phyloP scores from a whole-genome alignment of 2,113 vertebrate species.

The Paedocypris sp. region DNA sequence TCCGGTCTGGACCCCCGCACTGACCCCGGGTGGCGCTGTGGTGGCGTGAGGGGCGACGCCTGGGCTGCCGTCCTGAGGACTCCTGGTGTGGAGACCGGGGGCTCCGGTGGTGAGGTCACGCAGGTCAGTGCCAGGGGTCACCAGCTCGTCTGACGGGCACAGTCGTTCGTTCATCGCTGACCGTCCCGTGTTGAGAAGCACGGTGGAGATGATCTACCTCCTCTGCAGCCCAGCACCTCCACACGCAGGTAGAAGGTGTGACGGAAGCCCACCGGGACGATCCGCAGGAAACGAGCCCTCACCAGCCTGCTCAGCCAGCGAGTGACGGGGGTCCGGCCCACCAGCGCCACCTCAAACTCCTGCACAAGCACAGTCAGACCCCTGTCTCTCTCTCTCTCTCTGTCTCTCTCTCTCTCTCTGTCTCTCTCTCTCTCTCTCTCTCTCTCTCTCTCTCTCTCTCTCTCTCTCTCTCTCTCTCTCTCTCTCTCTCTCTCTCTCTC shows the following conservation, averaged over 20 bases:
- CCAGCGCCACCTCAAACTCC: constrained; percentile 64
- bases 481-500: no score
- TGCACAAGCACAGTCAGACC: constrained; percentile 18
- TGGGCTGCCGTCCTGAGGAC: constrained; percentile 41
- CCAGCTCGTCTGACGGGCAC: constrained; percentile 53
- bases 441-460: no score
- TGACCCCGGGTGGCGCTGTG: constrained; percentile 6
- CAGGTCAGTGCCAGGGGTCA: constrained; percentile 40
- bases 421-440: no score
- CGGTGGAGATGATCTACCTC: no score
- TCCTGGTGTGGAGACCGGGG: constrained; percentile 45
- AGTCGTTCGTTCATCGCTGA: no score
- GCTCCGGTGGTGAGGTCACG: constrained; percentile 28
- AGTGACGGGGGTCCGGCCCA: constrained; percentile 55
- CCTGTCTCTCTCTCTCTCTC: constrained; percentile 43
- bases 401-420: no score
- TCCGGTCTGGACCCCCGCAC: constrained; percentile 33
- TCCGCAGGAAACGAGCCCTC: constrained; percentile 60
- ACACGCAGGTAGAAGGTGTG: constrained; percentile 62
- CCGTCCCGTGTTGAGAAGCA: no score
- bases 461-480: no score
- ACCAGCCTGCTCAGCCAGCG: constrained; percentile 55
- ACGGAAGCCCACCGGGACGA: constrained; percentile 60
- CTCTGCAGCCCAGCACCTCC: constrained; percentile 66
- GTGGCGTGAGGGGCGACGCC: constrained; percentile 34